A percentile compares a stretch with the other conserved stretches of the same genome.
These are phyloP conservation scores for Caenorhabditis wallacei DNA, from an alignment of 2,888 invertebrate genomes.

Conservation along the genomic window DNA sequence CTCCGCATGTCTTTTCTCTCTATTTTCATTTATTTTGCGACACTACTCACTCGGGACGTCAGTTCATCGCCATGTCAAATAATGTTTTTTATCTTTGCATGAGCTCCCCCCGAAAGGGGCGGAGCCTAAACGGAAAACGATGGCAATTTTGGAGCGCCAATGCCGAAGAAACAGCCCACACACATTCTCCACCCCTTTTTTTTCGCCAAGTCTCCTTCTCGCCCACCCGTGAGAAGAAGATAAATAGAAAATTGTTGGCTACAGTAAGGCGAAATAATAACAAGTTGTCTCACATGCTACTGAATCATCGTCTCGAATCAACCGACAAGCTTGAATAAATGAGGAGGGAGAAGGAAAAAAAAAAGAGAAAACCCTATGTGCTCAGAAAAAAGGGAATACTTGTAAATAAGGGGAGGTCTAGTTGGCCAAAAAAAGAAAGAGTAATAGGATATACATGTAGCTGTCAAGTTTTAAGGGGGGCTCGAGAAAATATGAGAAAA, in stretches of 20 bases:
- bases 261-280: neutral
- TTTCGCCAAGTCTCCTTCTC: neutral
- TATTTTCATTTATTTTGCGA: slow-evolving; percentile 7
- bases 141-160: neutral
- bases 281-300: neutral
- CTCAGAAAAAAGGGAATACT: too few relatives aligned
- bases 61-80: slow-evolving; percentile 18
- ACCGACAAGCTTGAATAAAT: neutral
- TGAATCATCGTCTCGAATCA: neutral
- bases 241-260: neutral
- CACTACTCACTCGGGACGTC: slow-evolving; percentile 2
- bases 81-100: neutral
- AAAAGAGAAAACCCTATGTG: neutral
- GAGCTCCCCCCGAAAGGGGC: neutral
- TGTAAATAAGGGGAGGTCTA: too few relatives aligned
- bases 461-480: too few relatives aligned
- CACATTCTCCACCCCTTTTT: slow-evolving; percentile 8
- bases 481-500: too few relatives aligned
- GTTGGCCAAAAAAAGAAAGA: too few relatives aligned
- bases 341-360: neutral
- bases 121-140: slow-evolving; percentile 8
- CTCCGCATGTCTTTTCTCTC: neutral
- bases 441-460: too few relatives aligned
- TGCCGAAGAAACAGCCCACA: slow-evolving; percentile 2
- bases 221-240: slow-evolving; percentile 2